Evolutionary conservation across 1,140 invertebrate genomes (phyloP).

Genomic region (Helicoverpa armigera): DNA sequence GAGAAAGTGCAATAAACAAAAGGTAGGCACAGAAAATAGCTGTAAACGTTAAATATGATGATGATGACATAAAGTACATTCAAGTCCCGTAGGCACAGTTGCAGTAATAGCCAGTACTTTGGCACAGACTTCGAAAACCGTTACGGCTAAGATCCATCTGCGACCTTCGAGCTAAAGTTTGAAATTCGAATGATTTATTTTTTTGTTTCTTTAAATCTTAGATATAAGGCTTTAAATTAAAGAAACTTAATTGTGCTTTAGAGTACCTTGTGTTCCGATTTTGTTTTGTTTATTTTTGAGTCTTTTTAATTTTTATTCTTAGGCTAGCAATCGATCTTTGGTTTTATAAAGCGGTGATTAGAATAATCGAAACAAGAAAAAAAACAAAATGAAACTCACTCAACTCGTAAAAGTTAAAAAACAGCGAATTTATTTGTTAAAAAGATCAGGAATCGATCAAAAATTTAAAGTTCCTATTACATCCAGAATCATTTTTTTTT

Average conservation of each 20-base stretch:
- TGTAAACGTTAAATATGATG: not conserved
- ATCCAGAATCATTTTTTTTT: too few relatives aligned
- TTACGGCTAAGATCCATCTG: not conserved
- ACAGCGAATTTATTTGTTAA: too few relatives aligned
- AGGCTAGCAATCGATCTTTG: not conserved
- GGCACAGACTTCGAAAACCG: not conserved
- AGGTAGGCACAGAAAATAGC: not conserved
- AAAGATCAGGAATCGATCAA: too few relatives aligned
- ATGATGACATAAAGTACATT: not conserved
- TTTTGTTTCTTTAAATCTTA: not conserved
- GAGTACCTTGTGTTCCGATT: not conserved
- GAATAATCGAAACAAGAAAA: not conserved
- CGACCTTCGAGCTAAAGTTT: not conserved
- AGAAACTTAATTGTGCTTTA: not conserved
- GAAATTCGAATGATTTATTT: not conserved
- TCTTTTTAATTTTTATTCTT: not conserved
- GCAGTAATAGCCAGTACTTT: slow-evolving; percentile 6
- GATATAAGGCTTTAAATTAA: not conserved
- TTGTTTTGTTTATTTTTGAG: slow-evolving; percentile 10
- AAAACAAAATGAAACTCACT: too few relatives aligned
- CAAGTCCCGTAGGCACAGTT: not conserved
- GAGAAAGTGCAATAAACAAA: too few relatives aligned
- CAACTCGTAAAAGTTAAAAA: too few relatives aligned
- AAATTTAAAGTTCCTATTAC: too few relatives aligned
- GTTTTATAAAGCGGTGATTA: not conserved